Evolutionary conservation across 1,140 invertebrate genomes (phyloP).

Genomic region (Eriocheir sinensis): DNA sequence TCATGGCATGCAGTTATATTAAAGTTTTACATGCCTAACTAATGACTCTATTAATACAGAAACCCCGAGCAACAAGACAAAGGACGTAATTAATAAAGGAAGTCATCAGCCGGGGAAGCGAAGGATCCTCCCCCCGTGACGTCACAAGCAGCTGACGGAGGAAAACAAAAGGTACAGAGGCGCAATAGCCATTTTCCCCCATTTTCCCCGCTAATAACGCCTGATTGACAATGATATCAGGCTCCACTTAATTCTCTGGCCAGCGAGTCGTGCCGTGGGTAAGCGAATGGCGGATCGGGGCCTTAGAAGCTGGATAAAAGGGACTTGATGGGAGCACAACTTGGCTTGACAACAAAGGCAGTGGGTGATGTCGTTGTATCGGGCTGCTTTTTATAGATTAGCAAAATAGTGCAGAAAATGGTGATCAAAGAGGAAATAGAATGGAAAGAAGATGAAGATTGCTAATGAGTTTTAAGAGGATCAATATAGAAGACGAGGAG

Average conservation of each 20-base stretch:
- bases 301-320: not conserved
- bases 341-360: slow-evolving; percentile 66
- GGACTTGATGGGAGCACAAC: not conserved
- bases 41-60: no score
- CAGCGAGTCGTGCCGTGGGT: not conserved
- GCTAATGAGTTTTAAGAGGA: no score
- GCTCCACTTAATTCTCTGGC: not conserved
- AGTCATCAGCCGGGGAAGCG: not conserved
- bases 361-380: slow-evolving; percentile 27
- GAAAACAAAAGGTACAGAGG: slow-evolving; percentile 65
- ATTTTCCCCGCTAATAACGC: not conserved
- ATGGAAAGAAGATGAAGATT: no score
- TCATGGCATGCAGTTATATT: no score
- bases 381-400: not conserved
- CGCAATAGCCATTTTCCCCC: slow-evolving; percentile 47
- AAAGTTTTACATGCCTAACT: no score
- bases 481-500: no score
- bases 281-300: not conserved
- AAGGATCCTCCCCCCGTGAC: slow-evolving; percentile 39
- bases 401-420: no score
- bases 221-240: not conserved
- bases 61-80: not conserved
- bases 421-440: no score
- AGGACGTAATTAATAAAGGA: no score
- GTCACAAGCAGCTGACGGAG: slow-evolving; percentile 70